Base-by-base conservation (phyloP, 1,140 invertebrate genomes). In the honey bee (Apis mellifera) region DNA sequence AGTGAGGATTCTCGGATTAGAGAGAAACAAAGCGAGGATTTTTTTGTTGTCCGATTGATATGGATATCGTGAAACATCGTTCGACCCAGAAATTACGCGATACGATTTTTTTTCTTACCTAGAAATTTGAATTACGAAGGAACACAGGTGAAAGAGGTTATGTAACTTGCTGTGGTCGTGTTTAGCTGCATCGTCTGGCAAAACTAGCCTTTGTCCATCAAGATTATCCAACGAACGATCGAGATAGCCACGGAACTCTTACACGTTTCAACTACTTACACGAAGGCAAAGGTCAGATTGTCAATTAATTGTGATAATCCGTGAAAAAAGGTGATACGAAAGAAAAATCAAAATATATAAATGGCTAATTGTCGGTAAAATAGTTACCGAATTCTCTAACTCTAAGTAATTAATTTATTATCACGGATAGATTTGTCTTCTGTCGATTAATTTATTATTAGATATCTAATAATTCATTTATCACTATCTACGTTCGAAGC, bases 1-100 rank as follows among this genome's bases (percentile, higher is more conserved):
- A 57, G 57, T 79, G 59, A 48, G 57, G 77, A 72, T 79, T 79
- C 77, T 12, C 48, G 57, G 68, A 79, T 79, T 71, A 79, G 1
- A n/a, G 8, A 1, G 48, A 52, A 71, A 72, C 62, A 23, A 60
- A 57, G 42, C 9, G 23, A 2, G 9, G 12, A 64, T 64, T 21
- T 71, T 64, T 72, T 42, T 42, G 5, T 42, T 68, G 21, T 62
- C 12, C 17, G 23, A 79, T 79, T 52, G 77, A 79, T 59, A 54
- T 62, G 50, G 50, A 72, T 64, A 79, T 59, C 11, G 12, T 2
- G 32, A 7, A 42, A 42, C 32, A 8, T 60, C 9, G 21, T 57
- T 68, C 42, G 55, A 70, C 19, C 55, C 48, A 78, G 42, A 70
- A 78, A 78, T 78, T 21, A 21, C 26, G 19, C 32, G 19, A 26